Percentiles rank a stretch among this genome's conserved stretches.
These are phyloP conservation scores for Falcaria lacertinaria DNA, from an alignment of 2,888 invertebrate genomes.

Conservation along the genomic window DNA sequence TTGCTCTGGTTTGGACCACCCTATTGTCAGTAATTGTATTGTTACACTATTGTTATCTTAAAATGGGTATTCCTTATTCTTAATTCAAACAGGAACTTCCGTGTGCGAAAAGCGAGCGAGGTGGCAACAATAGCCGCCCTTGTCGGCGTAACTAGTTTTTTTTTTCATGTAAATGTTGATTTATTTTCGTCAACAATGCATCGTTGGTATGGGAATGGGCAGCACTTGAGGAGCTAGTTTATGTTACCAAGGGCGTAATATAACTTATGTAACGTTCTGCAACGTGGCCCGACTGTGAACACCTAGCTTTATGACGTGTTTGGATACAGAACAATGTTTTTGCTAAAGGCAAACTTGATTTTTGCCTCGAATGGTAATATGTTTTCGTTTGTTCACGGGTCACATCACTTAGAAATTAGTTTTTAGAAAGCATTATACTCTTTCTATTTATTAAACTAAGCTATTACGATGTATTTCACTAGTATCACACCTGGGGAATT, in stretches of 20 bases:
- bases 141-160: constrained; percentile 65
- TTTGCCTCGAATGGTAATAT: constrained; percentile 24
- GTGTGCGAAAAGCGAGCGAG: constrained; percentile 63
- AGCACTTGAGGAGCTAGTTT: constrained; percentile 36
- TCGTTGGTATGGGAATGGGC: constrained; percentile 61
- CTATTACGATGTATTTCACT: no score
- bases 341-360: constrained; percentile 35
- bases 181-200: constrained; percentile 74
- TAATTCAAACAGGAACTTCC: constrained; percentile 63
- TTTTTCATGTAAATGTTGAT: constrained; percentile 73
- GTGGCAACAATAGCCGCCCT: constrained; percentile 52
- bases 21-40: constrained; percentile 56
- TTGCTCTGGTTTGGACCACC: constrained; percentile 57
- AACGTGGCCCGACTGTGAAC: constrained; percentile 21
- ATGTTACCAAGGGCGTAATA: constrained; percentile 35
- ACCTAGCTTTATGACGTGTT: constrained; percentile 22
- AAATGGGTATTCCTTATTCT: constrained; percentile 48
- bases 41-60: constrained; percentile 57
- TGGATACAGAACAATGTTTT: constrained; percentile 46
- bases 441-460: no score
- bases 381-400: constrained; percentile 37
- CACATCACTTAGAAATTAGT: constrained; percentile 19
- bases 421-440: constrained; percentile 1
- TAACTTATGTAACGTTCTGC: constrained; percentile 29
- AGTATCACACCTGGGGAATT: no score